Percentiles rank a stretch among this genome's conserved stretches.
Evolutionary conservation across 2,113 vertebrate species (phyloP).

Genomic region (Propithecus coquereli): DNA sequence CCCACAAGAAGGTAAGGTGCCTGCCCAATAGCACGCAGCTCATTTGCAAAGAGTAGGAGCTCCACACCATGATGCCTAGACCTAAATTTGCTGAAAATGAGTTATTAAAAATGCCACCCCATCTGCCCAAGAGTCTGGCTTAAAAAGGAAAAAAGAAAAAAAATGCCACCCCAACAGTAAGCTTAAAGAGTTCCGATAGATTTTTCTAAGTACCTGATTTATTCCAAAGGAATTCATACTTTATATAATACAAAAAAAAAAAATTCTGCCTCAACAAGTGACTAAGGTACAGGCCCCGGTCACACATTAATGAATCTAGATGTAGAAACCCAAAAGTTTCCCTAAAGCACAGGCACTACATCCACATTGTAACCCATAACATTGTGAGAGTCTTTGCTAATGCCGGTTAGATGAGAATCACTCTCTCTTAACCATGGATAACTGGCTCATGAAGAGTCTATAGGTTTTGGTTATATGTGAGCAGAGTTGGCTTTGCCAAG

Average conservation of each 20-base stretch:
- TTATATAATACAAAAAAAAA: neutral
- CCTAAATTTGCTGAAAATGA: neutral
- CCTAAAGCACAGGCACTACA: conserved; percentile 5
- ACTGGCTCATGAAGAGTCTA: conserved; percentile 64
- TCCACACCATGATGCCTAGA: neutral
- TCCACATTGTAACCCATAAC: neutral
- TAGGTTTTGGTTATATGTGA: conserved; percentile 69
- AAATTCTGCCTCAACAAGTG: neutral
- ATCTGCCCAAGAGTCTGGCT: too few species aligned
- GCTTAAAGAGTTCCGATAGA: neutral
- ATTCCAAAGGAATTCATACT: neutral
- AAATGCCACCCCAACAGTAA: neutral
- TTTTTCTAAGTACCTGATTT: neutral
- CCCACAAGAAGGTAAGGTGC: neutral
- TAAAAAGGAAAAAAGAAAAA: neutral
- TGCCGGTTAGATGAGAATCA: conserved; percentile 47
- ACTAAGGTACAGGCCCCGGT: conserved; percentile 34
- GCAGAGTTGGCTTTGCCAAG: conserved; percentile 75
- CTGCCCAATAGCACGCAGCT: neutral
- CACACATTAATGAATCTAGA: conserved; percentile 16
- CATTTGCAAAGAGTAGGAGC: neutral
- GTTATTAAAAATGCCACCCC: neutral
- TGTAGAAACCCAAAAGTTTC: conserved; percentile 22
- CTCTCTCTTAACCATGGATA: conserved; percentile 61
- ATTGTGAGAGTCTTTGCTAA: conserved; percentile 32